These are phyloP conservation scores for Anhinga anhinga DNA, from an alignment of 2,113 vertebrate species.

Conservation along the genomic window DNA sequence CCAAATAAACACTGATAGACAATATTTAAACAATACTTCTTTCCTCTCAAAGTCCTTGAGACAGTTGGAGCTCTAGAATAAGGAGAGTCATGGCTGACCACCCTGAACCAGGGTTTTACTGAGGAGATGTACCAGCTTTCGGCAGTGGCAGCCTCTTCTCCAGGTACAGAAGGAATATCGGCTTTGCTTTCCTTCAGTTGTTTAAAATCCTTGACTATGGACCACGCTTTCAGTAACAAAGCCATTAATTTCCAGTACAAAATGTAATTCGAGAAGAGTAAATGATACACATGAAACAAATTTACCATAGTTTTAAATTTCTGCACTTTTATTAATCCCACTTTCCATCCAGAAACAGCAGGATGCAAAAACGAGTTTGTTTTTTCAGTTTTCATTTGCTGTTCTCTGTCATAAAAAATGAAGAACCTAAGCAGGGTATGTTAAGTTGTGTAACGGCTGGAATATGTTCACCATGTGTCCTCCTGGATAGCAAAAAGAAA, in stretches of 20 bases:
- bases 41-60: background rate
- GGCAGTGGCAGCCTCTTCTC: background rate
- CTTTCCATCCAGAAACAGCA: background rate
- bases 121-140: background rate
- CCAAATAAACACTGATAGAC: background rate
- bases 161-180: background rate
- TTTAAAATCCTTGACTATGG: background rate
- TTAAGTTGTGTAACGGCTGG: background rate
- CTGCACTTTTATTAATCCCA: background rate
- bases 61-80: background rate
- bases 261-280: background rate
- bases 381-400: background rate
- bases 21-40: background rate
- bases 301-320: background rate
- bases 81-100: background rate
- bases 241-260: background rate
- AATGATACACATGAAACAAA: background rate
- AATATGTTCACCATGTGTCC: background rate
- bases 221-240: background rate
- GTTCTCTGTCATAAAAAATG: background rate
- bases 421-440: background rate
- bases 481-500: background rate
- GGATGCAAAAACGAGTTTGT: background rate
- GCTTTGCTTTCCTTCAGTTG: background rate
- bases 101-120: background rate